These are phyloP conservation scores for Hydra vulgaris DNA, from an alignment of 30 jellyfish, hydroid and myxozoan genomes.

Conservation along the genomic window DNA sequence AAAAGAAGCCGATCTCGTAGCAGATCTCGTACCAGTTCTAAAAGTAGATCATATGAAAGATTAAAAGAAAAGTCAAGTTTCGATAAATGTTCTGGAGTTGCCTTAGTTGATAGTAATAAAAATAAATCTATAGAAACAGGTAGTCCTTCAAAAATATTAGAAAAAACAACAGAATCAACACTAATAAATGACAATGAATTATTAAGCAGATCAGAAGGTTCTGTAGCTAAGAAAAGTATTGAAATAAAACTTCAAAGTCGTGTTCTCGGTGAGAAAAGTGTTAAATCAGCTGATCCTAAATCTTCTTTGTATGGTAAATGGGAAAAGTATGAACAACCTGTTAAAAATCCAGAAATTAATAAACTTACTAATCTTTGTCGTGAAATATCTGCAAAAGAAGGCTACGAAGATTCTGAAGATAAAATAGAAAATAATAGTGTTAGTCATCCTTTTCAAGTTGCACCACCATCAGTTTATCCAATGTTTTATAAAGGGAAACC, in stretches of 20 bases:
- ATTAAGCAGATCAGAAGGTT: conserved; percentile 1
- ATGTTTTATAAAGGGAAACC: background rate
- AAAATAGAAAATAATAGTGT: background rate
- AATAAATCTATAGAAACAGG: conserved; percentile 4
- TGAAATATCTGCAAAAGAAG: conserved; percentile 28
- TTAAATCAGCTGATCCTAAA: background rate
- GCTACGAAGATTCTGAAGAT: background rate
- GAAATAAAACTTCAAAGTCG: conserved; percentile 15
- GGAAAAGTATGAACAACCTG: conserved; percentile 30
- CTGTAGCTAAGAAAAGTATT: conserved; percentile 9
- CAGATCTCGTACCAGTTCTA: background rate
- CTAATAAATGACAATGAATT: background rate
- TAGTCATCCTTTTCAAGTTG: conserved; percentile 22
- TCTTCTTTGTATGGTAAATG: conserved; percentile 25
- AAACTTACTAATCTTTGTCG: conserved; percentile 25
- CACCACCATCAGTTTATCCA: conserved; percentile 15
- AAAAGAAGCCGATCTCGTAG: conserved; percentile 4
- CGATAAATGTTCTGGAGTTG: background rate
- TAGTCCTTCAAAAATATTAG: background rate
- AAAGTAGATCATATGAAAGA: conserved; percentile 15
- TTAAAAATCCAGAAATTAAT: background rate
- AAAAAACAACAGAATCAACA: background rate
- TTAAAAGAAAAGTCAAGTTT: background rate
- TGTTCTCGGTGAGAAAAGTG: background rate
- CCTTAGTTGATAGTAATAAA: background rate